Evolutionary conservation across 2,797 vertebrate genomes (phyloP), one percentile per base, ranked within the genome.

Genomic region (Sebastes steindachneri): DNA sequence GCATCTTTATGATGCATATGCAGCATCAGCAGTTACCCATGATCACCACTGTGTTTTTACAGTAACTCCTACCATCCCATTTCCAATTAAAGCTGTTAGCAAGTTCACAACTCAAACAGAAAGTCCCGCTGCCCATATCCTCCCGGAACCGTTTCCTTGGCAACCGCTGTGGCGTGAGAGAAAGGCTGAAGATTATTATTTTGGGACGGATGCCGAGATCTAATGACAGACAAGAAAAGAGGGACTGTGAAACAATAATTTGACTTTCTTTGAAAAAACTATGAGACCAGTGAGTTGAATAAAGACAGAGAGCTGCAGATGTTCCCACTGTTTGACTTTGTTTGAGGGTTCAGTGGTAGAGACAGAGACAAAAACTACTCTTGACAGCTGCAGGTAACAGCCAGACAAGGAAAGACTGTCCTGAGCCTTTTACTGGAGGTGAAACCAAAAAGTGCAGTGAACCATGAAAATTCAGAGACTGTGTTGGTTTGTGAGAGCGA

Each of bases 81-180:
- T 79, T 75, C 48, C 54, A 82, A 77, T 82, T 76, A 59, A 79
- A 79, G 81, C 41, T 57, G 53, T 48, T 80, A 66, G 77, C 57
- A 77, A 80, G 37, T 94, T 93, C 94, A 95, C 89, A 89, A 92
- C 86, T 89, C 88, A 62, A 84, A 82, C 91, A 91, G 64, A 86
- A 89, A 92, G 67, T 77, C 91, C 89, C 91, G 77, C 94, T 93
- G 93, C 90, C 93, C 89, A 86, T 88, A 85, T 94, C 89, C 93
- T 95, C 95, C 93, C 92, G 21, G 93, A 95, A 93, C 95, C 75
- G 94, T 97, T 95, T 95, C 97, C 95, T 96, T 96, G 88, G 96
- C 93, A 96, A 97, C 96, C 2, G 85, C 92, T 86, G 89, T 93
- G 92, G 94, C 93, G 90, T 96, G 96, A 95, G 92, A 95, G 93